These are phyloP conservation scores for Lacanobia wlatinum DNA, from an alignment of 2,888 invertebrate genomes.

Conservation along the genomic window DNA sequence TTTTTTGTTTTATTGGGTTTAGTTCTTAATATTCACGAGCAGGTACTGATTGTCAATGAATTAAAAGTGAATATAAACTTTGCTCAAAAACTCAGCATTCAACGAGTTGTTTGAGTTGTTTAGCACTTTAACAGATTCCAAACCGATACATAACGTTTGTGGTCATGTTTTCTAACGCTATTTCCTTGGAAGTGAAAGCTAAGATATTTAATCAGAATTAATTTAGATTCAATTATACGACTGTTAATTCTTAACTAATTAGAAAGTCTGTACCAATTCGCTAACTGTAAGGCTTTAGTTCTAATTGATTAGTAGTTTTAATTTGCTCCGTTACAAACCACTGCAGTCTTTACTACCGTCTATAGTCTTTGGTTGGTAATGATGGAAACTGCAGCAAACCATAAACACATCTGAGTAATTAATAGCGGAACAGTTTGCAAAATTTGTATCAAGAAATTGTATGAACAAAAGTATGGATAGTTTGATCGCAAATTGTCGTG, in stretches of 20 bases:
- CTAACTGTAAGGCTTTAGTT: conserved; percentile 25
- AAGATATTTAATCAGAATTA: conserved; percentile 23
- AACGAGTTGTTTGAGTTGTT: neutral
- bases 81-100: neutral
- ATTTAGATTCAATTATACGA: conserved; percentile 24
- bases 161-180: conserved; percentile 26
- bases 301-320: conserved; percentile 30
- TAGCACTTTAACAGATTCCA: no score
- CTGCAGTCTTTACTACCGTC: neutral
- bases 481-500: conserved; percentile 19
- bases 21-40: no score
- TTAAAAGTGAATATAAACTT: no score
- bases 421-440: neutral
- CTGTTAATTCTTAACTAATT: conserved; percentile 46
- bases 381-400: neutral
- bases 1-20: no score
- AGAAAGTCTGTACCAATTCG: conserved; percentile 40
- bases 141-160: conserved; percentile 6
- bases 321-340: conserved; percentile 12
- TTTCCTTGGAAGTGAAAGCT: conserved; percentile 31
- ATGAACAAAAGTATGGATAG: neutral
- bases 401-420: neutral
- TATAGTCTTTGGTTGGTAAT: neutral
- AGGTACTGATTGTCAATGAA: no score
- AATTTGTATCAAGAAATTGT: neutral